Evolutionary conservation across 2,888 invertebrate species (phyloP).

Genomic region (Griposia aprilina): DNA sequence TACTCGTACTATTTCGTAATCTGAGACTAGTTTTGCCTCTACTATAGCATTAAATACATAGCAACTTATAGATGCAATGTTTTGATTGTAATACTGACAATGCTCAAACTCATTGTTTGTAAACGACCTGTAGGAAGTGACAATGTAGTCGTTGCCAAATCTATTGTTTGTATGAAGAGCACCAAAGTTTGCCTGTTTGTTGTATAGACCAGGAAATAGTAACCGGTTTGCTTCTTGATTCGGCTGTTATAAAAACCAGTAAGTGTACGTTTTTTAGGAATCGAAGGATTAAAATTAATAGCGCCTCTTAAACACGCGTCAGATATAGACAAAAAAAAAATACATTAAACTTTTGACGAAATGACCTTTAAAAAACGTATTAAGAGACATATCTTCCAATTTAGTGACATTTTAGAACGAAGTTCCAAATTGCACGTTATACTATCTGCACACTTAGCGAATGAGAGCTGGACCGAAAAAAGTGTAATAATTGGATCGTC

Average conservation of each 20-base stretch:
- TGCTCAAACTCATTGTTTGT: conserved; percentile 27
- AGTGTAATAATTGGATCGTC: too few relatives aligned
- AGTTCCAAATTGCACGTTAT: too few relatives aligned
- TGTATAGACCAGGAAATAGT: conserved; percentile 24
- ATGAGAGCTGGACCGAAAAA: too few relatives aligned
- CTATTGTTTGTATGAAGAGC: conserved; percentile 47
- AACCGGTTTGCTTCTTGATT: conserved; percentile 31
- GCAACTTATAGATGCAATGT: background rate
- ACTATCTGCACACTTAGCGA: background rate
- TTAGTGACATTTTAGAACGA: background rate
- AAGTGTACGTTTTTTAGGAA: background rate
- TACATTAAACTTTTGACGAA: background rate
- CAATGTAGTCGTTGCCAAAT: conserved; percentile 20
- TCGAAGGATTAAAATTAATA: background rate
- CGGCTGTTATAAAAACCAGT: conserved; percentile 32
- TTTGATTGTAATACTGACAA: conserved; percentile 13
- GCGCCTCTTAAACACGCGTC: background rate
- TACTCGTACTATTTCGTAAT: conserved; percentile 8
- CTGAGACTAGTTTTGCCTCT: background rate
- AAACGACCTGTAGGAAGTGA: conserved; percentile 35
- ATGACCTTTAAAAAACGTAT: background rate
- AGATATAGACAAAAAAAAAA: background rate
- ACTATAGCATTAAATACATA: background rate
- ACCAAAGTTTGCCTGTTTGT: conserved; percentile 21
- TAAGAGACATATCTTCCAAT: background rate